These are phyloP conservation scores for Sitobion miscanthi DNA, from an alignment of 1,140 invertebrate species.

Conservation along the genomic window DNA sequence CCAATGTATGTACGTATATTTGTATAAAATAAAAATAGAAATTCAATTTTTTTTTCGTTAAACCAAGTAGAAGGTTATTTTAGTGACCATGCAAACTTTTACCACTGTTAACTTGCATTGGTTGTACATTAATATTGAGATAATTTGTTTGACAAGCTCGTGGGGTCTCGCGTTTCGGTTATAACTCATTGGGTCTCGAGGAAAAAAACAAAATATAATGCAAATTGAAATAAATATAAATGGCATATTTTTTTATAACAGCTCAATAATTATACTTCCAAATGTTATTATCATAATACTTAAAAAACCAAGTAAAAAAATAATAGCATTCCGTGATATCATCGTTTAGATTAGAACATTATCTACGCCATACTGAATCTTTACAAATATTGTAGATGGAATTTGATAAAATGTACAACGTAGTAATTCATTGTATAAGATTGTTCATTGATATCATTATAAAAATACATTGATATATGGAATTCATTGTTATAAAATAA, in stretches of 20 bases:
- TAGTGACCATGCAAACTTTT: conserved; percentile 12
- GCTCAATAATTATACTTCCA: conserved; percentile 27
- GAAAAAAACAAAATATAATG: conserved; percentile 9
- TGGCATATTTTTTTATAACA: background rate
- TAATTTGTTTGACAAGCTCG: conserved; percentile 42
- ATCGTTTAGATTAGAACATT: too few relatives aligned
- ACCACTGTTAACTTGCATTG: background rate
- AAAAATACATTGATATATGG: background rate
- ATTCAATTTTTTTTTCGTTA: background rate
- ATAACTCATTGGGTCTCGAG: background rate
- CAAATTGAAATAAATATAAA: conserved; percentile 33
- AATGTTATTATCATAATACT: background rate
- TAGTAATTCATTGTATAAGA: background rate
- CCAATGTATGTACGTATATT: background rate
- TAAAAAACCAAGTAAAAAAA: background rate
- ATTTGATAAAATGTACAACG: background rate
- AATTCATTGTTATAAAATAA: background rate
- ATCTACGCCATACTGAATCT: too few relatives aligned
- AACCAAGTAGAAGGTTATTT: conserved; percentile 2
- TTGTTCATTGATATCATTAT: background rate
- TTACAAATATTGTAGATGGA: too few relatives aligned
- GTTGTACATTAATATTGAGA: background rate
- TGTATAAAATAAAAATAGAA: background rate
- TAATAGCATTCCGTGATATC: background rate
- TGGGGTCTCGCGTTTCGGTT: background rate